phyloP scores from a whole-genome alignment of 2,888 invertebrate genomes.

The Mongoloraphidia duomilia region DNA sequence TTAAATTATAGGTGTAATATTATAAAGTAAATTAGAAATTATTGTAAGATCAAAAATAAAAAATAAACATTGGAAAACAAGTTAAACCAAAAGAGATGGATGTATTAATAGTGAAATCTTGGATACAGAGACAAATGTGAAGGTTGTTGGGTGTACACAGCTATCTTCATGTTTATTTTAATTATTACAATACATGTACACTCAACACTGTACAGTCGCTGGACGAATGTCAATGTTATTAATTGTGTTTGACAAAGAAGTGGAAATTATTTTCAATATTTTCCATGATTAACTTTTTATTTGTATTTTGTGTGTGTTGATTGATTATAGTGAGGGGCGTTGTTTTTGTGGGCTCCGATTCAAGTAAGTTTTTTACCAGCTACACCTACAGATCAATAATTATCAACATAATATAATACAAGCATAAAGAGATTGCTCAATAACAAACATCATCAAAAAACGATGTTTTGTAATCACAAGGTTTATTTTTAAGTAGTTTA shows the following conservation, averaged over 20 bases:
- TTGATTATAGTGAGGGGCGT: too few species aligned
- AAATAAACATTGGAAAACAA: too few species aligned
- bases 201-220: constrained; percentile 1
- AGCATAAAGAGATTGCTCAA: constrained; percentile 1
- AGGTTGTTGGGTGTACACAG: constrained; percentile 8
- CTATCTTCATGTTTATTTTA: constrained; percentile 4
- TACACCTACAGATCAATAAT: constrained; percentile 27
- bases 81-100: too few species aligned
- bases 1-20: too few species aligned
- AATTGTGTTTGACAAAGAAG: constrained; percentile 3
- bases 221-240: constrained; percentile 5
- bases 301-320: neutral
- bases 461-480: neutral
- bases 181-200: too few species aligned
- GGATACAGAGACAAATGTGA: constrained; percentile 1
- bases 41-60: too few species aligned
- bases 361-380: constrained; percentile 5
- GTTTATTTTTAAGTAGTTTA: neutral
- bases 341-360: neutral
- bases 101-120: too few species aligned
- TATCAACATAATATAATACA: neutral
- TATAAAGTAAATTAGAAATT: too few species aligned
- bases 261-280: neutral
- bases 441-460: neutral
- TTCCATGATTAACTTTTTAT: neutral